Evolutionary conservation across 2,888 invertebrate species (phyloP).

Genomic region (Rotaria socialis): DNA sequence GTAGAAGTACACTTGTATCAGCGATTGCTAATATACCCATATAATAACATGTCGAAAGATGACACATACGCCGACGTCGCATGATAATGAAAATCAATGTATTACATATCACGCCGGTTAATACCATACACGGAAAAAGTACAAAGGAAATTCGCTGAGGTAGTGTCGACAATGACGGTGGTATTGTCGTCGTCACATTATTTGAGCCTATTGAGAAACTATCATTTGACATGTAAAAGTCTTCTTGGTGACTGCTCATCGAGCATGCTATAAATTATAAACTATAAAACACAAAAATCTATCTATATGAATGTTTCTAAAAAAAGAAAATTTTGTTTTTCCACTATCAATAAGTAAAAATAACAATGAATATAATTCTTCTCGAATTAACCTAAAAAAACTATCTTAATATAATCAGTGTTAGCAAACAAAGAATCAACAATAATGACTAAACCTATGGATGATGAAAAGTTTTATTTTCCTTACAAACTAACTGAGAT

Average conservation of each 20-base stretch:
- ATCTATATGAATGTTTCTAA: too few relatives aligned
- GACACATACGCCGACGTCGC: slow-evolving; percentile 50
- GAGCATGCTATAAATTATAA: not conserved
- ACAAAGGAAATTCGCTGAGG: not conserved
- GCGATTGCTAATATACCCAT: slow-evolving; percentile 51
- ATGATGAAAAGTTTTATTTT: too few relatives aligned
- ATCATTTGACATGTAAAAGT: not conserved
- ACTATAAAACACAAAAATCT: not conserved
- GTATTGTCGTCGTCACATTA: not conserved
- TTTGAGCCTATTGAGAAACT: not conserved
- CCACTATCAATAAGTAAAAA: too few relatives aligned
- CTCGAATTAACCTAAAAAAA: too few relatives aligned
- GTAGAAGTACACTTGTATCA: slow-evolving; percentile 50
- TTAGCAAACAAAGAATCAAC: not conserved
- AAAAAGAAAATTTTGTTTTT: too few relatives aligned
- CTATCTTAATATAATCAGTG: not conserved
- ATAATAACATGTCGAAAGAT: slow-evolving; percentile 51
- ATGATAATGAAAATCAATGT: slow-evolving; percentile 51
- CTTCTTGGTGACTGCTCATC: not conserved
- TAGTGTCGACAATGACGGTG: not conserved
- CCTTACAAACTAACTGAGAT: not conserved
- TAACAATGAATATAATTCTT: too few relatives aligned
- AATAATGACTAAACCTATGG: not conserved
- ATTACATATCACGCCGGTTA: slow-evolving; percentile 51
- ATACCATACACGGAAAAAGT: slow-evolving; percentile 49